A percentile compares a stretch with the other conserved stretches of the same genome.
Evolutionary conservation across 1,140 invertebrate genomes (phyloP).

Genomic region (Pseudomyrmex pallidus): DNA sequence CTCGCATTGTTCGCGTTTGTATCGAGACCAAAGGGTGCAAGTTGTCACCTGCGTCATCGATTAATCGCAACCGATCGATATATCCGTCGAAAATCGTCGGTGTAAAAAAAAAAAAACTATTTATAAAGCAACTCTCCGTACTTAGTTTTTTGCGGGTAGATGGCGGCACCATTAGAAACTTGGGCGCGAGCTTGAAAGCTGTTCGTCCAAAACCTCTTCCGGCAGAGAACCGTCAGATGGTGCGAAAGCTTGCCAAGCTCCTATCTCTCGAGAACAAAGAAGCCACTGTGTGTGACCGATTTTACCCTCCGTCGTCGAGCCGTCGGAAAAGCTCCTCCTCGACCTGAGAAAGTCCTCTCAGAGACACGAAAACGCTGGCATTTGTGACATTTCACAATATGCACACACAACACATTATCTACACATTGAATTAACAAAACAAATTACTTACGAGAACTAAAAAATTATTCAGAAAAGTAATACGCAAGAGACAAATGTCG

Average conservation of each 20-base stretch:
- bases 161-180: slow-evolving; percentile 65
- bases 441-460: background rate
- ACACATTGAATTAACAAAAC: background rate
- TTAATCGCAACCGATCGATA: no score
- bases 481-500: background rate
- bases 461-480: slow-evolving; percentile 2
- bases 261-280: slow-evolving; percentile 25
- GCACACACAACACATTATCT: no score
- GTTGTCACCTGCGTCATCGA: no score
- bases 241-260: slow-evolving; percentile 61
- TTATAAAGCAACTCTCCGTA: slow-evolving; percentile 34
- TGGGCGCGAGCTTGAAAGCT: slow-evolving; percentile 57
- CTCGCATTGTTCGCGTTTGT: no score
- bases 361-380: slow-evolving; percentile 2
- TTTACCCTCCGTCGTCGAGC: slow-evolving; percentile 45
- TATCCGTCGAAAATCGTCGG: no score
- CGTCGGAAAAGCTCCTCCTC: slow-evolving; percentile 33
- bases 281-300: background rate
- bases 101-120: background rate
- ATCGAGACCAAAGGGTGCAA: no score
- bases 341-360: slow-evolving; percentile 3
- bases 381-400: background rate
- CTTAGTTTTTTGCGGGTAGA: slow-evolving; percentile 34
- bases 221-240: slow-evolving; percentile 65
- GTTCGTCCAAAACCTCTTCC: slow-evolving; percentile 55